phyloP scores from a whole-genome alignment of 2,113 vertebrate genomes.

The Pogonocichla stellata region DNA sequence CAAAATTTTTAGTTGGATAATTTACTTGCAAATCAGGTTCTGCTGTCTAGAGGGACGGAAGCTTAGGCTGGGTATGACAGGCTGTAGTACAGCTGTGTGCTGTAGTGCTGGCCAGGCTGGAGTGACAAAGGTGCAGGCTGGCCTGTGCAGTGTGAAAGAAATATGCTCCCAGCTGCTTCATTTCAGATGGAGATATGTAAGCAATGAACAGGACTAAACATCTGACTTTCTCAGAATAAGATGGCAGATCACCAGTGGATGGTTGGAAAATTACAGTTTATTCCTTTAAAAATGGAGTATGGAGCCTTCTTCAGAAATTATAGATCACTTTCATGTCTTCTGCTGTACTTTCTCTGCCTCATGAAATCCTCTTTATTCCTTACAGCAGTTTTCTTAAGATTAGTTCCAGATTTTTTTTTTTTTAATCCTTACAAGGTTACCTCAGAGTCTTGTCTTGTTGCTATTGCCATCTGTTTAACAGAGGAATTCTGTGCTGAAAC shows the following conservation, averaged over 20 bases:
- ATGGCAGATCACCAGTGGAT: not conserved
- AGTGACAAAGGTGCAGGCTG: not conserved
- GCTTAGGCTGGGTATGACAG: not conserved
- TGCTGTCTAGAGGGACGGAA: not conserved
- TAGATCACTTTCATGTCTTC: not conserved
- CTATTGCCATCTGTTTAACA: not conserved
- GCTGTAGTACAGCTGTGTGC: not conserved
- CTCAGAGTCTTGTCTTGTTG: not conserved
- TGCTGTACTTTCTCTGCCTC: not conserved
- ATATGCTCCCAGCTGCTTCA: not conserved
- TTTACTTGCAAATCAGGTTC: not conserved
- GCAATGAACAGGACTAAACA: not conserved
- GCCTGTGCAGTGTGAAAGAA: not conserved
- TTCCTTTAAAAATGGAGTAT: not conserved
- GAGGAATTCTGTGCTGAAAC: not conserved
- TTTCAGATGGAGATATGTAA: not conserved
- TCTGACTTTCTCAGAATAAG: not conserved
- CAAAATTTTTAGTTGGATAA: not conserved
- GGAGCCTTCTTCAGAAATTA: not conserved
- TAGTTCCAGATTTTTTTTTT: not conserved
- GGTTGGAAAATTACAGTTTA: not conserved
- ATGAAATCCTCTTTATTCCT: not conserved
- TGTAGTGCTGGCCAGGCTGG: not conserved
- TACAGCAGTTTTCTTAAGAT: not conserved
- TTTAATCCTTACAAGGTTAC: not conserved